phyloP scores from a whole-genome alignment of 2,888 invertebrate genomes.

The Dynastes tityus region DNA sequence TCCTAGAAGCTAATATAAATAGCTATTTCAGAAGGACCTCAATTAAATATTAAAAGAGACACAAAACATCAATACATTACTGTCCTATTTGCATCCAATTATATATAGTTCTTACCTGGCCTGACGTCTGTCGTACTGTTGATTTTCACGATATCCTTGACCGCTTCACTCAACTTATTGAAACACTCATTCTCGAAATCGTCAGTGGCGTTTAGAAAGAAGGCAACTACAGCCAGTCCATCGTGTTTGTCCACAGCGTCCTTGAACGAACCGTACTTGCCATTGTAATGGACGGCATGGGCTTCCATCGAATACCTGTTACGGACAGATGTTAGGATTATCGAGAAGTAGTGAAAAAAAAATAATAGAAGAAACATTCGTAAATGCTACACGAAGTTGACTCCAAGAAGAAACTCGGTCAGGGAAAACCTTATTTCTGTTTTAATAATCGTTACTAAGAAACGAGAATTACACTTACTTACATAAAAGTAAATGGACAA shows the following conservation, averaged over 20 bases:
- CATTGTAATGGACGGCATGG: slow-evolving; percentile 85
- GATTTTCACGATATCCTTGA: slow-evolving; percentile 67
- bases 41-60: too few relatives aligned
- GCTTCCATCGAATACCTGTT: slow-evolving; percentile 82
- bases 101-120: slow-evolving; percentile 59
- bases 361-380: neutral
- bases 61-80: too few relatives aligned
- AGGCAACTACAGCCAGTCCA: slow-evolving; percentile 81
- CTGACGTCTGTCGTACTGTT: slow-evolving; percentile 64
- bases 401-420: slow-evolving; percentile 3
- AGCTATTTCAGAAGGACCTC: neutral
- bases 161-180: slow-evolving; percentile 66
- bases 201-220: slow-evolving; percentile 73
- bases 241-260: slow-evolving; percentile 80
- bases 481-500: too few relatives aligned
- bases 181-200: slow-evolving; percentile 68
- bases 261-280: slow-evolving; percentile 78
- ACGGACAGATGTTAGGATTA: neutral
- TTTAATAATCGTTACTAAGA: too few relatives aligned
- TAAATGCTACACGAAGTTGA: neutral
- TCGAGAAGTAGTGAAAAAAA: neutral
- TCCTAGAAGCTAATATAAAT: neutral
- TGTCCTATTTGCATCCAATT: too few relatives aligned
- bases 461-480: too few relatives aligned
- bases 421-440: neutral